Evolutionary conservation across 2,113 vertebrate species (phyloP), one percentile per base, ranked within the genome.

Genomic region (Tautogolabrus adspersus): DNA sequence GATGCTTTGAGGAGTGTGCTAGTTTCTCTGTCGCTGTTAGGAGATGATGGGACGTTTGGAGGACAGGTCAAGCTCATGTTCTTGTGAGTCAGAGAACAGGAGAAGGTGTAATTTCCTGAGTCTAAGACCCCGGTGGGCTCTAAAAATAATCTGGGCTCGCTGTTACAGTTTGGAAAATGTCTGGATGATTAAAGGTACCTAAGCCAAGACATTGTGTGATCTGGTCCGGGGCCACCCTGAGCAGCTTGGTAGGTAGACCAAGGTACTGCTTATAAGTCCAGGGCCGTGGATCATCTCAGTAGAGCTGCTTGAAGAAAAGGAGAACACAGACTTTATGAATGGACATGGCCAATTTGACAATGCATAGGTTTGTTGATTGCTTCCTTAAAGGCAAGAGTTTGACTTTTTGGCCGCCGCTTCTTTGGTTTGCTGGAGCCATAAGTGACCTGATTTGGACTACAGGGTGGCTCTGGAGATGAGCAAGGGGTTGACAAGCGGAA

Each of bases 41-140:
- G 22, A 72, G 75, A 69, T 61, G 85, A 83, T 62, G 66, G 72
- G 74, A 75, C 65, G 82, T 84, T 81, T 77, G 69, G 70, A 68
- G 75, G 85, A 80, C 51, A 59, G 65, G 77, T 63, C n/a, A 51
- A 66, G 81, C 76, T 88, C 75, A 75, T 46, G 65, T 83, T 86
- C 46, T 66, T 88, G 84, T 82, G 74, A 82, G 72, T 79, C 42
- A 26, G 78, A 83, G 81, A 90, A 89, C 55, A 77, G 66, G 74
- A 88, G 72, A 88, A 82, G 83, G 80, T 90, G 89, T 66, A 79
- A 91, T 88, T 91, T 88, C 89, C 85, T 78, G 80, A 85, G 38
- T 79, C 18, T 46, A 72, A 84, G 63, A 78, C 77, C 75, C 82
- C 70, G 79, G 75, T 82, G 75, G 80, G 79, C 66, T 83, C 74